Conservation (phyloP, 2,888 invertebrate species). For the Pseudolycoriella hygida region DNA sequence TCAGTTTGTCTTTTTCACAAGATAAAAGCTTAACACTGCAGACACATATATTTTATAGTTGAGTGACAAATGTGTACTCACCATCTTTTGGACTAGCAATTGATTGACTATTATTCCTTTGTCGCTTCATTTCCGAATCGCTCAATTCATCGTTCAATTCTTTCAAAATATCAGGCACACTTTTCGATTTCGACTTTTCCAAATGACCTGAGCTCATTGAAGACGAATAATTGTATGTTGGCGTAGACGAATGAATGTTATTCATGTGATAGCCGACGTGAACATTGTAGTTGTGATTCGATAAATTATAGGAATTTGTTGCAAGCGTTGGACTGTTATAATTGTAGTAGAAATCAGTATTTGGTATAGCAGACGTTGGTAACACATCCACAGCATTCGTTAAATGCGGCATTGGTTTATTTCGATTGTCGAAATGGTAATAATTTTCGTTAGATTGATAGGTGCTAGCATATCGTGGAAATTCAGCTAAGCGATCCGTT, state of each 20-base stretch:
- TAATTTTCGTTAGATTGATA: not conserved
- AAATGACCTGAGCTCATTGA: not conserved
- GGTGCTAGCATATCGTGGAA: no score
- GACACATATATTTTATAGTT: no score
- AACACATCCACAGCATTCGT: not conserved
- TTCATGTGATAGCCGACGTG: not conserved
- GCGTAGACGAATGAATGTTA: not conserved
- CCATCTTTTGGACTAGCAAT: constrained; percentile 18
- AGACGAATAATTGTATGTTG: not conserved
- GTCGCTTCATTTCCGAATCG: constrained; percentile 32
- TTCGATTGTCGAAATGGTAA: not conserved
- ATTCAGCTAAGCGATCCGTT: not conserved
- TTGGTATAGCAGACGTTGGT: not conserved
- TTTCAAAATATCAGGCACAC: constrained; percentile 58
- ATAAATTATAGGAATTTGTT: not conserved
- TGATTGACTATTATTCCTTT: constrained; percentile 21
- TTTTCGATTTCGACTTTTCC: constrained; percentile 35
- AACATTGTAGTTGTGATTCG: not conserved
- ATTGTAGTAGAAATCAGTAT: not conserved
- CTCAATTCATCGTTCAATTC: constrained; percentile 51
- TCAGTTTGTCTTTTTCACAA: no score
- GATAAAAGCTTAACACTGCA: no score
- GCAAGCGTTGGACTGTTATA: not conserved
- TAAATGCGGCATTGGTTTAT: not conserved
- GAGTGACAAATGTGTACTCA: no score